These are phyloP conservation scores for Tetragonula carbonaria DNA, from an alignment of 2,888 invertebrate genomes.

Conservation along the genomic window DNA sequence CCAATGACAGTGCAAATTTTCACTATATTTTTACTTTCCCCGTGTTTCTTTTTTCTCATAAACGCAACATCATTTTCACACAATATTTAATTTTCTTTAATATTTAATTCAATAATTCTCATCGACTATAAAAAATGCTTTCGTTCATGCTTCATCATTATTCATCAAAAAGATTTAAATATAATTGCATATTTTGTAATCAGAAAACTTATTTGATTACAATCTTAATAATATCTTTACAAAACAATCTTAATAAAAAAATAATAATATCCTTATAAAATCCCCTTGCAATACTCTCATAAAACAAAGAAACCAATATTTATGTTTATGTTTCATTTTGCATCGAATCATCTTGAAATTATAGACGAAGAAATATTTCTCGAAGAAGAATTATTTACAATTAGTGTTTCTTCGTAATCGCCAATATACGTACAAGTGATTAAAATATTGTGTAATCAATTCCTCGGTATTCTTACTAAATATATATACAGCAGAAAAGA, in stretches of 20 bases:
- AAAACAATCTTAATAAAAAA: too few species aligned
- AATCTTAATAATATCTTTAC: neutral
- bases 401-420: too few species aligned
- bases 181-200: neutral
- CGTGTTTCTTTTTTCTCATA: neutral
- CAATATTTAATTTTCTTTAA: neutral
- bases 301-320: too few species aligned
- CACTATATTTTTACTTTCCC: neutral
- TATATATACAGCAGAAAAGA: neutral
- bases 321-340: too few species aligned
- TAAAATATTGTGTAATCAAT: neutral
- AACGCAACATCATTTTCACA: neutral
- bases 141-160: neutral
- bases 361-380: neutral
- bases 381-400: neutral
- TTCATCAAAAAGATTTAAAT: neutral
- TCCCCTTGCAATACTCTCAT: too few species aligned
- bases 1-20: conserved; percentile 17
- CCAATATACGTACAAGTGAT: neutral
- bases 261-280: too few species aligned
- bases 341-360: neutral
- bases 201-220: neutral
- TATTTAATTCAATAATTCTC: neutral
- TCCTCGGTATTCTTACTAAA: neutral
- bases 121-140: neutral